Percentiles rank a stretch among this genome's conserved stretches.
Evolutionary conservation across 2,888 invertebrate species (phyloP).

Genomic region (Ischnura elegans): DNA sequence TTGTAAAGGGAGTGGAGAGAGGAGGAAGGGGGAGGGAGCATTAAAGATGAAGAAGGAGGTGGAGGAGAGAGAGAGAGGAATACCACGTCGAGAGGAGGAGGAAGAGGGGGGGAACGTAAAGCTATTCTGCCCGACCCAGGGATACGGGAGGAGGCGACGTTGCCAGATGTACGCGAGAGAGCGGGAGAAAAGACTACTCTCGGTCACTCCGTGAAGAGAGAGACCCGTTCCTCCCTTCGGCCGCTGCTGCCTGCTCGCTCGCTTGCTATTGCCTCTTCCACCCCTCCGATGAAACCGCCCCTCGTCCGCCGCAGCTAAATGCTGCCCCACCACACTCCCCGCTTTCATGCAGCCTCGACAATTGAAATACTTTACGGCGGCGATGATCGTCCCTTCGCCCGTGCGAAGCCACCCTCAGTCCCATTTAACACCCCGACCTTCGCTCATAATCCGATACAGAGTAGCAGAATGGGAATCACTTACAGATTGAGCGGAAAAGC

Average conservation of each 20-base stretch:
- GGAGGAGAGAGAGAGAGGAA: slow-evolving; percentile 73
- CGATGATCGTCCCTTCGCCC: not conserved
- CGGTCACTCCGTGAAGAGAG: too few relatives aligned
- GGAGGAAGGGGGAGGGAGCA: slow-evolving; percentile 77
- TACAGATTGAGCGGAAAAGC: too few relatives aligned
- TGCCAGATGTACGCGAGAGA: slow-evolving; percentile 82
- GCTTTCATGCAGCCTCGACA: not conserved
- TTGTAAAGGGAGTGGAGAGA: slow-evolving; percentile 75
- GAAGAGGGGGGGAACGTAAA: slow-evolving; percentile 75
- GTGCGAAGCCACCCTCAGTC: not conserved
- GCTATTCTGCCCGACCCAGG: slow-evolving; percentile 50
- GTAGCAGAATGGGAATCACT: too few relatives aligned
- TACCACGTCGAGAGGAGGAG: slow-evolving; percentile 73
- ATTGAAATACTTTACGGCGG: not conserved
- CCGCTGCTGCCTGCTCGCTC: too few relatives aligned
- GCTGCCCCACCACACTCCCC: not conserved
- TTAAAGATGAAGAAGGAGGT: too few relatives aligned
- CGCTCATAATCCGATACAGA: too few relatives aligned
- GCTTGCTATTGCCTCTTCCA: not conserved
- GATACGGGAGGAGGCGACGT: slow-evolving; percentile 72
- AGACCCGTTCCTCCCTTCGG: slow-evolving; percentile 28
- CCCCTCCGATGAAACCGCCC: not conserved
- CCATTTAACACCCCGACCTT: too few relatives aligned
- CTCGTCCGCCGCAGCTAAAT: not conserved
- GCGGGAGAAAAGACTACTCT: slow-evolving; percentile 77